Percentiles rank a stretch among this genome's conserved stretches.
phyloP scores from a whole-genome alignment of 1,140 invertebrate genomes.

The Globodera rostochiensis region DNA sequence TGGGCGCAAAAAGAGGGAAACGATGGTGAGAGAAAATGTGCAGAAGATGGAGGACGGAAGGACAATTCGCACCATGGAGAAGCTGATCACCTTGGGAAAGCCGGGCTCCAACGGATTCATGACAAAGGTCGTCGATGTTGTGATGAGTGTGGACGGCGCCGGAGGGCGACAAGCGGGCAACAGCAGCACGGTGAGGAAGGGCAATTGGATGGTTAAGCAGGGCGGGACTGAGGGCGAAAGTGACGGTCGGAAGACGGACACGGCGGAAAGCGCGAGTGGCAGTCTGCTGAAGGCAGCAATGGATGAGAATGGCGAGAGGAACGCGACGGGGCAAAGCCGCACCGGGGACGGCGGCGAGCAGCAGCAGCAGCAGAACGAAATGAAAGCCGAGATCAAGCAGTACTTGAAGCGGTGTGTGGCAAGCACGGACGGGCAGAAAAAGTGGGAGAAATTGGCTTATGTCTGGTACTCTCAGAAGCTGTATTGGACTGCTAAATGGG shows the following conservation, averaged over 20 bases:
- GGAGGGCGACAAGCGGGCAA: background rate
- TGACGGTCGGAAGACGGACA: background rate
- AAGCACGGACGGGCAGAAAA: background rate
- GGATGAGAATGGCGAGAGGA: background rate
- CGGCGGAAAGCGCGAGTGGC: background rate
- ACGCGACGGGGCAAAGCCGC: background rate
- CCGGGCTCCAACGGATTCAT: background rate
- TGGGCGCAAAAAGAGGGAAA: conserved; percentile 6
- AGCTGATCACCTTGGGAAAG: background rate
- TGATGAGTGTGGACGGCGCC: background rate
- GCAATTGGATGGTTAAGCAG: background rate
- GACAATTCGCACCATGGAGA: background rate
- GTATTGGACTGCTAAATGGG: conserved; percentile 20
- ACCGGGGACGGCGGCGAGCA: background rate
- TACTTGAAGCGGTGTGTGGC: conserved; percentile 9
- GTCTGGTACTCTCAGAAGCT: conserved; percentile 23
- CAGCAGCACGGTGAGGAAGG: background rate
- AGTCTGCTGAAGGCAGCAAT: background rate
- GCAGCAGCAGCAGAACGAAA: conserved; percentile 5
- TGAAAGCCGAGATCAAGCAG: conserved; percentile 6
- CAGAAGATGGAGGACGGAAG: background rate
- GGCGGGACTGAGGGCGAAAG: background rate
- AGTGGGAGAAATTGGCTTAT: conserved; percentile 27
- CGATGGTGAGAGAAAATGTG: background rate
- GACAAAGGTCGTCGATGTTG: background rate